phyloP scores from a whole-genome alignment of 2,113 vertebrate genomes.

The Castor canadensis region DNA sequence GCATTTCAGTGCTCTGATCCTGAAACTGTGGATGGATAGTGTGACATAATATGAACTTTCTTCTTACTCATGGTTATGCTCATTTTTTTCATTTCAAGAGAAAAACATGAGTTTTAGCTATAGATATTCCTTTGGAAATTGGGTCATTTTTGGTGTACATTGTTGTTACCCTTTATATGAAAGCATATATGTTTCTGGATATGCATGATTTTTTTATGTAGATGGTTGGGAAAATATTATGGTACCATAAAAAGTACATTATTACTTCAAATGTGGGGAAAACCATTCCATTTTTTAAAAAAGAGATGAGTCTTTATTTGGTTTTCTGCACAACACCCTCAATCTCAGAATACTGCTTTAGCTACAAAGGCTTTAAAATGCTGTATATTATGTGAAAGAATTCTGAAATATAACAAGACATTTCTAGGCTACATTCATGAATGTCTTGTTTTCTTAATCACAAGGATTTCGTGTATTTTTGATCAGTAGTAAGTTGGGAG shows the following conservation, averaged over 20 bases:
- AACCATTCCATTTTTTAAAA: slow-evolving; percentile 68
- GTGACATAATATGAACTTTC: neutral
- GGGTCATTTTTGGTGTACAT: neutral
- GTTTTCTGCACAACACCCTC: neutral
- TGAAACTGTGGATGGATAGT: neutral
- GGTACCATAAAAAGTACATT: slow-evolving; percentile 30
- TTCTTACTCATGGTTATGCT: neutral
- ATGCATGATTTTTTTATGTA: slow-evolving; percentile 15
- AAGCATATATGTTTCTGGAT: neutral
- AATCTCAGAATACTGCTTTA: slow-evolving; percentile 49
- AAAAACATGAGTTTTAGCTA: neutral
- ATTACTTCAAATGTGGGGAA: slow-evolving; percentile 55
- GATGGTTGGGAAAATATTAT: slow-evolving; percentile 27
- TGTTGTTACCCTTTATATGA: neutral
- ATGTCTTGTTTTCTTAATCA: neutral
- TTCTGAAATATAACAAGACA: slow-evolving; percentile 10
- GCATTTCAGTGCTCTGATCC: neutral
- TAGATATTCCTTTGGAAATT: neutral
- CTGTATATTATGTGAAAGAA: slow-evolving; percentile 16
- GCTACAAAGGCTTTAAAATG: slow-evolving; percentile 14
- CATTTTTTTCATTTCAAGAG: neutral
- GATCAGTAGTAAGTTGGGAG: neutral
- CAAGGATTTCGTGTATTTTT: neutral
- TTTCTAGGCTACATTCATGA: neutral
- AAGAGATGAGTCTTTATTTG: slow-evolving; percentile 53